Evolutionary conservation across 2,888 invertebrate species (phyloP), one percentile per base, ranked within the genome.

Genomic region (Lithophane leautieri): DNA sequence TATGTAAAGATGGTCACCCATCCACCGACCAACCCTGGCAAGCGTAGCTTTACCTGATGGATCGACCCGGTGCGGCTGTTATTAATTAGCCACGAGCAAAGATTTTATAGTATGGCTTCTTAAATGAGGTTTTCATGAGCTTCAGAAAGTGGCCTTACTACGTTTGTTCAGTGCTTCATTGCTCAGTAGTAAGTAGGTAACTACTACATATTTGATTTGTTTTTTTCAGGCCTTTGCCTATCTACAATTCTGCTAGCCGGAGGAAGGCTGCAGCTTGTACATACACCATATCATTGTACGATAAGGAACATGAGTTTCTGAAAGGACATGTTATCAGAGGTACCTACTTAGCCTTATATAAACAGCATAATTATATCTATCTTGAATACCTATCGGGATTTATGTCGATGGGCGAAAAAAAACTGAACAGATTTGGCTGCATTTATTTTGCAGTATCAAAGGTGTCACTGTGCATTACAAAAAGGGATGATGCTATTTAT

Each of bases 201-300:
- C 28, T n/a, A n/a, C n/a, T n/a, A n/a, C n/a, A n/a, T n/a, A n/a
- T n/a, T n/a, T n/a, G n/a, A n/a, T n/a, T n/a, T n/a, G n/a, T 8
- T 16, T 58, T 63, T 90, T 89, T 44, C 47, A 94, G 94, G 94
- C 42, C 8, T 28, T 34, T 92, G n/a, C 90, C 91, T 4, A 65
- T 91, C 6, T 93, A 91, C 65, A 80, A 85, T 22, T 63, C 86
- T 19, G 91, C 91, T 0, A 68, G 78, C 62, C 89, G 88, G 50
- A 91, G 86, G 79, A 85, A 62, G 0, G 89, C 92, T 28, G 88
- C 94, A 2, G 81, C 90, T 4, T 90, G 91, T 56, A 91, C 87
- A 25, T 90, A 40, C 40, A 56, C n/a, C 50, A 66, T 83, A 61
- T 85, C 86, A 7, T 42, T 86, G 44, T 71, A 83, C 28, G 87